Evolutionary conservation across 2,797 vertebrate genomes (phyloP).

Genomic region (Lacerta bilineata): DNA sequence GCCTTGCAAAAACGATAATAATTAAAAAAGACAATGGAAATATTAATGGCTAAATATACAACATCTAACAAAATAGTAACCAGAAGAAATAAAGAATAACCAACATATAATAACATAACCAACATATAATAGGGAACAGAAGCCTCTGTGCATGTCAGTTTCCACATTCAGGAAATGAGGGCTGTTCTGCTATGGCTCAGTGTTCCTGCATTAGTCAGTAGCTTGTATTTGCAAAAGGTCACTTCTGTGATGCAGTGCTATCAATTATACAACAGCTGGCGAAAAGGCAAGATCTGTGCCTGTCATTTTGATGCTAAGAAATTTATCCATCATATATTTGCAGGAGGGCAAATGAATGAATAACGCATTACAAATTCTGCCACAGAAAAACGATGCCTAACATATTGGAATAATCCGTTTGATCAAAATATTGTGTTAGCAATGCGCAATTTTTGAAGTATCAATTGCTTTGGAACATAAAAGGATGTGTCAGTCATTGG

Average conservation of each 20-base stretch:
- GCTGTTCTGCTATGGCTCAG: slow-evolving; percentile 30
- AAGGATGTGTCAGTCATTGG: neutral
- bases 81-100: neutral
- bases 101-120: slow-evolving; percentile 7
- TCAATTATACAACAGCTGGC: slow-evolving; percentile 44
- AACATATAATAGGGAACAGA: slow-evolving; percentile 20
- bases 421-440: neutral
- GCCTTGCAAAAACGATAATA: neutral
- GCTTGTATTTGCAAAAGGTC: slow-evolving; percentile 42
- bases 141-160: slow-evolving; percentile 34
- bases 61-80: neutral
- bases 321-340: slow-evolving; percentile 42
- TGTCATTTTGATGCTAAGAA: neutral
- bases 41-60: neutral
- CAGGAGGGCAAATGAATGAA: slow-evolving; percentile 39
- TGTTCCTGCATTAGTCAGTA: slow-evolving; percentile 8
- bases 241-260: slow-evolving; percentile 37
- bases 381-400: slow-evolving; percentile 12
- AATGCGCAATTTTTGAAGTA: neutral
- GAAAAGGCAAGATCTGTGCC: slow-evolving; percentile 26
- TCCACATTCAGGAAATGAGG: slow-evolving; percentile 41
- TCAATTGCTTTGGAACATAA: slow-evolving; percentile 1
- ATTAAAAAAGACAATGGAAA: neutral
- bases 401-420: neutral
- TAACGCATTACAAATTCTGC: slow-evolving; percentile 31